Evolutionary conservation across 2,797 vertebrate species (phyloP).

Genomic region (Cryptoblepharus egeriae): DNA sequence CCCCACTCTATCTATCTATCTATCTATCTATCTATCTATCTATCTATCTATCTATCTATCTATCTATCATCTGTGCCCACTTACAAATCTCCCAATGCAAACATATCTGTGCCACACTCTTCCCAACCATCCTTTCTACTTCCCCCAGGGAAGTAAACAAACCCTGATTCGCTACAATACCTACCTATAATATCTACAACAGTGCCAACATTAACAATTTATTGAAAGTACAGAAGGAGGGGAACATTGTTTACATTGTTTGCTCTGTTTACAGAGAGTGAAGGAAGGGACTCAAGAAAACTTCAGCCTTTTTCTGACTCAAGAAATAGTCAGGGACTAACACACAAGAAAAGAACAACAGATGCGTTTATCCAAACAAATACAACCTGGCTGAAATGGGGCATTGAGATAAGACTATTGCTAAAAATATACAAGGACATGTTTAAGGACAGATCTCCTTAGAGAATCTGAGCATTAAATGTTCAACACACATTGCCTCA

Average conservation of each 20-base stretch:
- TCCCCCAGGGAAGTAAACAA: slow-evolving; percentile 17
- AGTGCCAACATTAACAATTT: slow-evolving; percentile 4
- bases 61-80: neutral
- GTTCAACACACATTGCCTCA: neutral
- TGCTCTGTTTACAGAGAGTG: neutral
- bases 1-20: too few relatives aligned
- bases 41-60: neutral
- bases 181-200: neutral
- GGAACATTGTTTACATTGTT: neutral
- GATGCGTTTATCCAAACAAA: neutral
- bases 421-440: neutral
- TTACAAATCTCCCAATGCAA: neutral
- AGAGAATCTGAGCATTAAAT: slow-evolving; percentile 1
- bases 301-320: neutral
- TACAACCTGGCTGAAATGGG: neutral
- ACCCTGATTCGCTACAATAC: neutral
- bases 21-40: neutral
- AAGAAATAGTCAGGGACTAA: neutral
- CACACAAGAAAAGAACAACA: neutral
- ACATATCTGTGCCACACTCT: neutral
- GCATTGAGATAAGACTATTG: neutral
- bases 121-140: neutral
- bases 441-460: neutral
- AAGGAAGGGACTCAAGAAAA: neutral
- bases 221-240: slow-evolving; percentile 3